Percentiles rank a stretch among this genome's conserved stretches.
These are phyloP conservation scores for Poicephalus meyeri DNA, from an alignment of 2,113 vertebrate species.

Conservation along the genomic window DNA sequence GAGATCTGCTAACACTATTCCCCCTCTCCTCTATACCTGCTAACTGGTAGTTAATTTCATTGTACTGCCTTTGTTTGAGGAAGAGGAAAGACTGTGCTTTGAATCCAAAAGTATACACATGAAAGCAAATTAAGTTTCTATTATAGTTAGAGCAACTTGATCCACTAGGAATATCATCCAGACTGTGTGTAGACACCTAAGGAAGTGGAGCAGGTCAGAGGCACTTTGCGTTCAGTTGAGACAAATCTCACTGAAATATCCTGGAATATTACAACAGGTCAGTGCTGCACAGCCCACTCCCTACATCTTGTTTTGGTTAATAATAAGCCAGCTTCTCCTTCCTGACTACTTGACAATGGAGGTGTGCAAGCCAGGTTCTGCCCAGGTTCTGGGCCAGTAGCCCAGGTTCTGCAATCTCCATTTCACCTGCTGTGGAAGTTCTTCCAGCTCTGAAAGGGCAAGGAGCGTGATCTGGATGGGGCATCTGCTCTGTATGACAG, in stretches of 20 bases:
- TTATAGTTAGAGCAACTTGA: not conserved
- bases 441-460: not conserved
- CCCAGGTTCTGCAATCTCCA: not conserved
- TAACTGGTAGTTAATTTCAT: not conserved
- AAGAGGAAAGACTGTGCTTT: not conserved
- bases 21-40: not conserved
- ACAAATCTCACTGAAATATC: not conserved
- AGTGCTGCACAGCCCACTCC: not conserved
- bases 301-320: not conserved
- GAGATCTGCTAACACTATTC: not conserved
- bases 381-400: not conserved
- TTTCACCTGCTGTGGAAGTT: not conserved
- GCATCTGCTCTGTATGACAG: not conserved
- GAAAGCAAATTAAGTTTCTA: not conserved
- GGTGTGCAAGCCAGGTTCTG: not conserved
- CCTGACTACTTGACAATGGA: not conserved
- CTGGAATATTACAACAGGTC: not conserved
- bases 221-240: not conserved
- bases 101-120: not conserved
- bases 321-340: not conserved
- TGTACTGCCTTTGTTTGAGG: not conserved
- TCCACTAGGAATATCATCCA: not conserved
- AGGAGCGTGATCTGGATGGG: too few relatives aligned
- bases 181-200: not conserved
- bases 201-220: not conserved